Percentiles rank a stretch among this genome's conserved stretches.
These are phyloP conservation scores for Sebastolobus altivelis DNA, from an alignment of 2,797 vertebrate species.

Conservation along the genomic window DNA sequence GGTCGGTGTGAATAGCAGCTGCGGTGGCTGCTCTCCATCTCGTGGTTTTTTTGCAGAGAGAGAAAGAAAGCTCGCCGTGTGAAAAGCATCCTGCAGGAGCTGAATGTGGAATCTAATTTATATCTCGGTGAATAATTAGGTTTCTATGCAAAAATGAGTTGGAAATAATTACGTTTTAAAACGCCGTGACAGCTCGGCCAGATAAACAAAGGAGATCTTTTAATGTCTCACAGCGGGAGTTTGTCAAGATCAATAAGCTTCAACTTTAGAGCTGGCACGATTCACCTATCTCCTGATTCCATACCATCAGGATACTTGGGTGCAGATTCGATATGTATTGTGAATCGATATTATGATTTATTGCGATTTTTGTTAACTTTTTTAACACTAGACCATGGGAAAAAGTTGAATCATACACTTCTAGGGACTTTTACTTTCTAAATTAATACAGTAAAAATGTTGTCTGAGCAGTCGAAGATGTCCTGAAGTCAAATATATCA, in stretches of 20 bases:
- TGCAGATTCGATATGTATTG: too few species aligned
- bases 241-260: conserved; percentile 46
- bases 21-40: conserved; percentile 96
- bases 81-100: conserved; percentile 76
- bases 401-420: too few species aligned
- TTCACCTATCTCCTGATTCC: too few species aligned
- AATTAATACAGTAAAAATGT: too few species aligned
- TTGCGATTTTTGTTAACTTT: too few species aligned
- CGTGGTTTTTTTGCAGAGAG: conserved; percentile 87
- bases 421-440: too few species aligned
- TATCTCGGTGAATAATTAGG: conserved; percentile 87
- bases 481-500: too few species aligned
- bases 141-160: conserved; percentile 87
- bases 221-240: conserved; percentile 49
- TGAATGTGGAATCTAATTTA: conserved; percentile 87
- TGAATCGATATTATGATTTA: too few species aligned
- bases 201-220: conserved; percentile 66
- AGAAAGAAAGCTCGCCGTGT: conserved; percentile 63
- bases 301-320: too few species aligned
- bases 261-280: background rate
- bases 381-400: too few species aligned
- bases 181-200: conserved; percentile 58
- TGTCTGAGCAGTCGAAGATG: too few species aligned
- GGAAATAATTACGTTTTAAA: conserved; percentile 78
- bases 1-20: conserved; percentile 99